These are phyloP conservation scores for Lindbergichthys nudifrons DNA, from an alignment of 2,797 vertebrate species.

Conservation along the genomic window DNA sequence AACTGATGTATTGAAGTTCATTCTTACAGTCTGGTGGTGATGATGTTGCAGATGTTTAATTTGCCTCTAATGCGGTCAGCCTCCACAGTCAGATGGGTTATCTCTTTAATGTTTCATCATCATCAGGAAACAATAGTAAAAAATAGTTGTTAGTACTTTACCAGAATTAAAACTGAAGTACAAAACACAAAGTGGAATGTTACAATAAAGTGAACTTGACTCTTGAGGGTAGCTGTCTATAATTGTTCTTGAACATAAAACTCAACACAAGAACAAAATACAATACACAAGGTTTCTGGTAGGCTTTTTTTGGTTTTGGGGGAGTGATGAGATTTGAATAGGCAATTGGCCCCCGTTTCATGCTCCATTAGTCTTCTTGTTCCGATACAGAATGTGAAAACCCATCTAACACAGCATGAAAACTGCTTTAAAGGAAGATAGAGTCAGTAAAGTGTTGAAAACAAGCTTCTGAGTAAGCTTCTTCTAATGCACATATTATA, in stretches of 20 bases:
- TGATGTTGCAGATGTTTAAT: background rate
- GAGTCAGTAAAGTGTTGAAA: conserved; percentile 4
- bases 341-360: background rate
- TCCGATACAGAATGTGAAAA: conserved; percentile 7
- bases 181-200: background rate
- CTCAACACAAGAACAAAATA: conserved; percentile 13
- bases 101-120: background rate
- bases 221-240: conserved; percentile 13
- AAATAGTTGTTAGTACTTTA: background rate
- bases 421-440: background rate
- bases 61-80: background rate
- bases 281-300: background rate
- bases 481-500: conserved; percentile 1
- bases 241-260: conserved; percentile 10
- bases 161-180: background rate
- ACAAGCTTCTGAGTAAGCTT: conserved; percentile 4
- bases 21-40: background rate
- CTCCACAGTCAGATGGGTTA: background rate
- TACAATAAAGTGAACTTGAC: background rate
- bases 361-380: background rate
- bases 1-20: background rate
- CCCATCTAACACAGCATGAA: background rate
- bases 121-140: background rate
- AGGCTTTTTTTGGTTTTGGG: too few relatives aligned
- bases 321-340: background rate